Percentiles rank a stretch among this genome's conserved stretches.
These are phyloP conservation scores for Hypsopygia costalis DNA, from an alignment of 2,888 invertebrate genomes.

Conservation along the genomic window DNA sequence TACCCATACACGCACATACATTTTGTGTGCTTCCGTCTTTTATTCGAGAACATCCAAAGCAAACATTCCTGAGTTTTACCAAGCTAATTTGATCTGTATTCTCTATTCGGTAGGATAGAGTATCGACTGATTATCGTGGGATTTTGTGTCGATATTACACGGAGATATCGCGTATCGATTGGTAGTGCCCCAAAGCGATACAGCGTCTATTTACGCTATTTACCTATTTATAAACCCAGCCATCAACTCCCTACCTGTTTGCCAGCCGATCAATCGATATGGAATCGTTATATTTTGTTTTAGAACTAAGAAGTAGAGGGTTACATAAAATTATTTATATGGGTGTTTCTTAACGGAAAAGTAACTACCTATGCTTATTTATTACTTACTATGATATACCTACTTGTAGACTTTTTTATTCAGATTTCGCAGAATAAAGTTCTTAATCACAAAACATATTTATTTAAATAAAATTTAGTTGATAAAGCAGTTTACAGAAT, in stretches of 20 bases:
- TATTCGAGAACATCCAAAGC: conserved; percentile 30
- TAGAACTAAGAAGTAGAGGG: neutral
- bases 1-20: conserved; percentile 49
- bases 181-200: conserved; percentile 68
- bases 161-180: conserved; percentile 62
- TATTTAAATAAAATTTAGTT: too few species aligned
- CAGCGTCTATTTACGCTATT: conserved; percentile 76
- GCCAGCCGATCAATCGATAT: conserved; percentile 24
- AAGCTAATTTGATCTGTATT: conserved; percentile 24
- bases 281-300: conserved; percentile 12
- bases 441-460: too few species aligned
- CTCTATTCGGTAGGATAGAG: conserved; percentile 13
- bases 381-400: too few species aligned
- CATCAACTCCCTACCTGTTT: conserved; percentile 68
- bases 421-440: too few species aligned
- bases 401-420: too few species aligned
- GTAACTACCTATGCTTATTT: too few species aligned
- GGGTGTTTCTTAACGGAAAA: too few species aligned
- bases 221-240: conserved; percentile 75
- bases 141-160: conserved; percentile 34
- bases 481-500: too few species aligned
- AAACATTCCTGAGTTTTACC: conserved; percentile 29
- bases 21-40: conserved; percentile 45
- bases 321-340: too few species aligned
- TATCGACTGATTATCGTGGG: conserved; percentile 24